Percentiles rank a stretch among this genome's conserved stretches.
Conservation (phyloP, 2,113 vertebrate species). For the Atrichornis clamosus region DNA sequence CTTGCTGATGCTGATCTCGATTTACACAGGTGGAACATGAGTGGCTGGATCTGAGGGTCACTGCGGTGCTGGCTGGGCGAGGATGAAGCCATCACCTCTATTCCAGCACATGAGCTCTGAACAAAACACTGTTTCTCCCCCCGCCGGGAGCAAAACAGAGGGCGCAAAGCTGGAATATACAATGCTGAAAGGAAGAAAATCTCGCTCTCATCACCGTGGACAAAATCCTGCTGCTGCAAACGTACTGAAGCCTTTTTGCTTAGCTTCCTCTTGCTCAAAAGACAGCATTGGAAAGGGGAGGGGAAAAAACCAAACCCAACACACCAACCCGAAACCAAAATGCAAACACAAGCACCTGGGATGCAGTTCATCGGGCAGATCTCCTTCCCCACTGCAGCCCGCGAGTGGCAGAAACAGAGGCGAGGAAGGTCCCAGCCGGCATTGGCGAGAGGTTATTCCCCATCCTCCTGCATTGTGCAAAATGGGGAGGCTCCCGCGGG, state of each 20-base stretch:
- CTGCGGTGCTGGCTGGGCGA: fast-evolving
- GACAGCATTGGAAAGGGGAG: neutral
- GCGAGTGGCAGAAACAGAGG: neutral
- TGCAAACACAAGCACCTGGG: constrained; percentile 58
- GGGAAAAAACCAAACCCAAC: neutral
- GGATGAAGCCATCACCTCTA: neutral
- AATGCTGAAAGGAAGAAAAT: neutral
- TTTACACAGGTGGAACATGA: neutral
- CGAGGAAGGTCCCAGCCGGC: neutral
- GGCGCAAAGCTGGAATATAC: neutral
- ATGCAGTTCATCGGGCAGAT: constrained; percentile 66
- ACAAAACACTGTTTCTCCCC: neutral
- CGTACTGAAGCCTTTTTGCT: neutral
- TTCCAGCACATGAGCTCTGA: neutral
- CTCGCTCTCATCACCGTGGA: neutral
- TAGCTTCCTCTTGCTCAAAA: neutral
- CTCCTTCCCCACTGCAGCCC: constrained; percentile 18
- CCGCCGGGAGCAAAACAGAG: neutral
- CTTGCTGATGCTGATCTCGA: neutral
- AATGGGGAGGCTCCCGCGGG: constrained; percentile 25
- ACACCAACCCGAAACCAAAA: neutral
- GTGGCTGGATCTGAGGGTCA: neutral
- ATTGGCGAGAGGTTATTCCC: neutral
- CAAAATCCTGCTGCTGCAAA: neutral
- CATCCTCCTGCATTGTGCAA: neutral